Base-by-base conservation (phyloP, 2,888 invertebrate genomes). In the Orchesella flavescens region DNA sequence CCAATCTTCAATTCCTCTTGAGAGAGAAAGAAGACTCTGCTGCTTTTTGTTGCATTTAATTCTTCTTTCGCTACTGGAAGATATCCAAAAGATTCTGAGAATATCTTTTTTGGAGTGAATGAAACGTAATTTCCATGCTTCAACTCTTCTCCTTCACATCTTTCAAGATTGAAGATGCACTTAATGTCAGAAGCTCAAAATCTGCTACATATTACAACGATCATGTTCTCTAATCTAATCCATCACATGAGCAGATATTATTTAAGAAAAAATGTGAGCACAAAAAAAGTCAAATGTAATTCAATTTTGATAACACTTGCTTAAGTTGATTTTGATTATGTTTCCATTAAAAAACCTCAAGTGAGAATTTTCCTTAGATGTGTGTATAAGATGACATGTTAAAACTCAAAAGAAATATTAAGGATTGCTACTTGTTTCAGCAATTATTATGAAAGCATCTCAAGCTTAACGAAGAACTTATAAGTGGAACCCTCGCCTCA, bases 41-140 rank as follows among this genome's bases (percentile, higher is more conserved):
- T 61, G 10, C 61, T 19, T 19, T 57, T 57, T 23, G 57, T 57
- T 57, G 57, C 57, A n/a, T 57, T 57, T 57, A 17, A 57, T 57
- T 53, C 9, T 57, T 17, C 19, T 57, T 43, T 23, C 17, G 53
- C 74, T 63, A 55, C 73, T 63, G 74, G 74, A 74, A 63, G 44
- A 63, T 24, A 63, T 74, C 59, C 72, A 72, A 61, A 55, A 57
- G 10, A 19, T 46, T 66, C 44, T 17, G 15, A 44, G 19, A 63
- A 34, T 34, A n/a, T 44, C 66, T 66, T 44, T n/a, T n/a, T 34
- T 34, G 7, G 34, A 34, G 34, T 7, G 68, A 76, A 76, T 44
- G n/a, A 17, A 61, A 68, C 55, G 76, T 68, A 76, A 76, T 68
- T 76, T 75, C 21, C 68, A 76, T 76, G 76, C 76, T 68, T 76